These are phyloP conservation scores for Monarcha castaneiventris DNA, from an alignment of 2,113 vertebrate species.

Conservation along the genomic window DNA sequence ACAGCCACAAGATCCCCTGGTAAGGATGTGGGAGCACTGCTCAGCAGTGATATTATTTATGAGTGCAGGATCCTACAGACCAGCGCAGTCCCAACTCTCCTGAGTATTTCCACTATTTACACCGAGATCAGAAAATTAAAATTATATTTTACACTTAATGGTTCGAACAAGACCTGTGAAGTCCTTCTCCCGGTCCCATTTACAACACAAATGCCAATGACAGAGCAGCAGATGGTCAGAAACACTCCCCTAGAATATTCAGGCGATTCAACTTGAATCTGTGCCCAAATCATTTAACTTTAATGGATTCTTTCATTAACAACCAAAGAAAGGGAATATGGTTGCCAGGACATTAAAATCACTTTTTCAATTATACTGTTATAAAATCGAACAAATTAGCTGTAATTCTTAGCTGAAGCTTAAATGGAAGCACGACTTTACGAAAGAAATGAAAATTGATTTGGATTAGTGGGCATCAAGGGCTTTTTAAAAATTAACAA, in stretches of 20 bases:
- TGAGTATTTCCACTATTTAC: conserved; percentile 2
- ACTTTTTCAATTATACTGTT: conserved; percentile 68
- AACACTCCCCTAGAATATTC: conserved; percentile 63
- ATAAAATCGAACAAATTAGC: conserved; percentile 73
- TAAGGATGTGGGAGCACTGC: not conserved
- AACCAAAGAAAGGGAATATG: conserved; percentile 67
- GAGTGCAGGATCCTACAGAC: not conserved
- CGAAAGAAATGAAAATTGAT: conserved; percentile 71
- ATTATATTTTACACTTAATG: conserved; percentile 38
- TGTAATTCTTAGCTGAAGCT: conserved; percentile 59
- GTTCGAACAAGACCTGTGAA: conserved; percentile 10
- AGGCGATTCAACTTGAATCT: conserved; percentile 60
- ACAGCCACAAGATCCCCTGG: not conserved
- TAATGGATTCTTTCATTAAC: conserved; percentile 72
- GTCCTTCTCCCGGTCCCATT: conserved; percentile 9
- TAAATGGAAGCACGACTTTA: conserved; percentile 53
- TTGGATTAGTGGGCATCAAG: conserved; percentile 68
- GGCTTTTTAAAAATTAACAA: conserved; percentile 70
- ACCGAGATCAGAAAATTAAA: conserved; percentile 43
- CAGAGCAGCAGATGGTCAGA: conserved; percentile 57
- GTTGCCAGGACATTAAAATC: conserved; percentile 70
- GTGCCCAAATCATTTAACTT: conserved; percentile 70
- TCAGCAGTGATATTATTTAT: not conserved
- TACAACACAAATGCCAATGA: conserved; percentile 39
- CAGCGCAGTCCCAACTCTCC: not conserved